phyloP scores from a whole-genome alignment of 64 coral and sea anemone species.

The Astreopora myriophthalma region DNA sequence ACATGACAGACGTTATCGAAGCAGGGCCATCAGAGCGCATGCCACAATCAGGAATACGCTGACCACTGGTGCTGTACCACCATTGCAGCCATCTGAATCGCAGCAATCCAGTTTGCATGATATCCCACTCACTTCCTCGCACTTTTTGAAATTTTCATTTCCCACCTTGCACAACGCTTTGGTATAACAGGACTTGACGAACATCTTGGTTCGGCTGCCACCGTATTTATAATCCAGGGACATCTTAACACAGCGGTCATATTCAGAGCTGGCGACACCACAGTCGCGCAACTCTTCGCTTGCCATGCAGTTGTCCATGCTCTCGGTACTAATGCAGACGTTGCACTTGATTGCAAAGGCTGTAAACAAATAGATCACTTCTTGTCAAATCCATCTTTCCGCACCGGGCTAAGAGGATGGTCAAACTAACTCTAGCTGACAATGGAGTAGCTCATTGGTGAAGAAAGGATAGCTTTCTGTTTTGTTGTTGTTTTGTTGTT shows the following conservation, averaged over 20 bases:
- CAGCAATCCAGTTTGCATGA: neutral
- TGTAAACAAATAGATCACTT: neutral
- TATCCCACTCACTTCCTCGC: neutral
- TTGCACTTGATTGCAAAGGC: neutral
- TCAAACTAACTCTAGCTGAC: no score
- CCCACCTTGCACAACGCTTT: neutral
- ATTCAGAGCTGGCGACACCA: neutral
- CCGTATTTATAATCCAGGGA: neutral
- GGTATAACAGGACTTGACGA: neutral
- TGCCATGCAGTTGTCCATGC: neutral
- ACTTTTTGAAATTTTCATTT: neutral
- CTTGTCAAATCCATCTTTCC: neutral
- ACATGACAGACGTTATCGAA: no score
- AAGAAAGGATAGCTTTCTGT: no score
- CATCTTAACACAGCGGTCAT: neutral
- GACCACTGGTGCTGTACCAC: neutral
- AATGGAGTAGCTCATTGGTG: no score
- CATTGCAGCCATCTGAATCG: neutral
- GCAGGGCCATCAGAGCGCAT: neutral
- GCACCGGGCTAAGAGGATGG: no score
- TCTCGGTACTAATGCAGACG: neutral
- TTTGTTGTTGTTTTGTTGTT: no score
- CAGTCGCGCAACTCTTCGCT: neutral
- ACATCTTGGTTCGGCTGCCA: neutral
- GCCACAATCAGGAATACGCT: neutral